These are phyloP conservation scores for Bhutanitis thaidina DNA, from an alignment of 2,888 invertebrate genomes.

Conservation along the genomic window DNA sequence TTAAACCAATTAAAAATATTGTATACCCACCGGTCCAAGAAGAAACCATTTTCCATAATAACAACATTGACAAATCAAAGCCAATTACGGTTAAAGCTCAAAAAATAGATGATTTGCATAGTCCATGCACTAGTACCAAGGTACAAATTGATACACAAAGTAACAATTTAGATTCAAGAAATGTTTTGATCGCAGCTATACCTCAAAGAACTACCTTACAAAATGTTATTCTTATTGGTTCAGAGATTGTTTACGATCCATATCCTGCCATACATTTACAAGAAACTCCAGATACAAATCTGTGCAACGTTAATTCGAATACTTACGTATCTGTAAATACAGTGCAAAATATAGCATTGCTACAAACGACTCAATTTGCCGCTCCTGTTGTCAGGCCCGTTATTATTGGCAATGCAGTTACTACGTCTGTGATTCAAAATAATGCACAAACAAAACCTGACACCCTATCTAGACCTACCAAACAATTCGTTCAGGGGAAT, in stretches of 20 bases:
- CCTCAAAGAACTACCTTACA: slow-evolving; percentile 36
- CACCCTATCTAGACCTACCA: neutral
- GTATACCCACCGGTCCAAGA: neutral
- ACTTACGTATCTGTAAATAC: slow-evolving; percentile 37
- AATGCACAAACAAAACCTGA: slow-evolving; percentile 16
- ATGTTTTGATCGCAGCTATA: slow-evolving; percentile 32
- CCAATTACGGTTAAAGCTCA: neutral
- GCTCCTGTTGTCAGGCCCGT: slow-evolving; percentile 41
- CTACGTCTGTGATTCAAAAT: slow-evolving; percentile 26
- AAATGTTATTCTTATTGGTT: slow-evolving; percentile 48
- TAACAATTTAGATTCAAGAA: slow-evolving; percentile 28
- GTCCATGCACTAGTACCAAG: neutral
- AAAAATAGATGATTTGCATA: neutral
- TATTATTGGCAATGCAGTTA: slow-evolving; percentile 41
- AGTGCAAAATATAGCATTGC: slow-evolving; percentile 40
- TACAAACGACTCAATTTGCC: slow-evolving; percentile 43
- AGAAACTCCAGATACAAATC: slow-evolving; percentile 28
- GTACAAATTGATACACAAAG: slow-evolving; percentile 16
- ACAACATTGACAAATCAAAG: neutral
- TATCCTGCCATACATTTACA: slow-evolving; percentile 34
- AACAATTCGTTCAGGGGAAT: neutral
- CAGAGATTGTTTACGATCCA: slow-evolving; percentile 46
- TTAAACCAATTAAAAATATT: neutral
- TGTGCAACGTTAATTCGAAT: slow-evolving; percentile 30
- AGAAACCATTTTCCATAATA: neutral